Evolutionary conservation across 1,140 invertebrate species (phyloP), one percentile per base, ranked within the genome.

Genomic region (Laodelphax striatellus): DNA sequence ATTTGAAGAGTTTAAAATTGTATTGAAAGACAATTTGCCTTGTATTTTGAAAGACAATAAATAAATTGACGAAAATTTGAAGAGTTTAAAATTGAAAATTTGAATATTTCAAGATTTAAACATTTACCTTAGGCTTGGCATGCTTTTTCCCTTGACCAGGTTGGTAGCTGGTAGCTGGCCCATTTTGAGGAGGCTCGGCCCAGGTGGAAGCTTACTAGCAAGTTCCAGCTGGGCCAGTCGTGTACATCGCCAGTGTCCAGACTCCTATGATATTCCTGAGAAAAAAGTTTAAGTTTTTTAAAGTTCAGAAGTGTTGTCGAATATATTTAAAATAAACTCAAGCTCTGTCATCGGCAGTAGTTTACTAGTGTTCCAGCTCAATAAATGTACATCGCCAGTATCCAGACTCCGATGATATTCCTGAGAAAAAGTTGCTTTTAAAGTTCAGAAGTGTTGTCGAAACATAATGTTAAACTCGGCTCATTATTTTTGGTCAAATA

Each of bases 111-210:
- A 14, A 52, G 14, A 38, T 38, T 38, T 38, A 13, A 31, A 31
- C 9, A 31, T 4, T 31, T 79, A 93, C 91, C 90, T 94, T 52
- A 95, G 75, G 73, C 91, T 94, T 6, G 92, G 92, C 90, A 95
- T 94, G 77, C 90, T 94, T 76, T 94, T 94, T 52, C 92, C 92
- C 79, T 94, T 92, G 50, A 92, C 85, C 31, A 94, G 75, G 73
- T 88, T 89, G 59, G 83, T 85, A 1, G 81, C 71, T 11, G 71
- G 62, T 58, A n/a, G n/a, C n/a, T n/a, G n/a, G n/a, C 58, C 63
- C 22, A 67, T 63, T 64, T 68, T 57, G 52, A 57, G 61, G 44
- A 22, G 70, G 61, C 71, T 71, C 4, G 71, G 69, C 53, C 82
- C 76, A n/a, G n/a, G n/a, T 61, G 80, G 80, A 58, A 79, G 76